Evolutionary conservation across 37 sponge, comb jelly and placozoan species (phyloP).

Genomic region (Cliona cf. orientalis): DNA sequence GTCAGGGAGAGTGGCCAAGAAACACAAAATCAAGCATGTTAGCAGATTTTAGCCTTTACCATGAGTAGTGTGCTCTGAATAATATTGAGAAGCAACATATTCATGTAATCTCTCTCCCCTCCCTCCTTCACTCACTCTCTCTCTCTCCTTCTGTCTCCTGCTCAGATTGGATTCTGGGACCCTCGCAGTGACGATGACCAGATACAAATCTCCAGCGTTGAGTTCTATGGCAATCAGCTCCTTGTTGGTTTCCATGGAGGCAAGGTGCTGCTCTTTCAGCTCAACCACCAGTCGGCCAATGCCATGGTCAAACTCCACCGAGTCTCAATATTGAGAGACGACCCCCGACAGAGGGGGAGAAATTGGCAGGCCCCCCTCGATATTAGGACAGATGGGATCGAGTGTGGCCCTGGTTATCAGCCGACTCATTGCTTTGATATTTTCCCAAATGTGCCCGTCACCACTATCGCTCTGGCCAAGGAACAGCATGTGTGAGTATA

Average conservation of each 20-base stretch:
- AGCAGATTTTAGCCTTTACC: neutral
- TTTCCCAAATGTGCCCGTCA: slow-evolving; percentile 72
- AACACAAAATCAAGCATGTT: neutral
- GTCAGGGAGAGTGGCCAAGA: neutral
- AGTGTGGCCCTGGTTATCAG: slow-evolving; percentile 82
- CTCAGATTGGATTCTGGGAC: slow-evolving; percentile 84
- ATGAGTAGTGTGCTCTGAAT: neutral
- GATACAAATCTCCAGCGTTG: slow-evolving; percentile 60
- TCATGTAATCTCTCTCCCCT: neutral
- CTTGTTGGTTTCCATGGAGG: slow-evolving; percentile 79
- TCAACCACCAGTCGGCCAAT: slow-evolving; percentile 70
- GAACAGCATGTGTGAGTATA: slow-evolving; percentile 70
- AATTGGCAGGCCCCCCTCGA: slow-evolving; percentile 74
- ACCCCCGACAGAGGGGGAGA: slow-evolving; percentile 61
- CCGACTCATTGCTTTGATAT: slow-evolving; percentile 65
- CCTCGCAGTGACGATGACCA: slow-evolving; percentile 85
- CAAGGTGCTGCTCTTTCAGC: slow-evolving; percentile 39
- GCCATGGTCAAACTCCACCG: slow-evolving; percentile 35
- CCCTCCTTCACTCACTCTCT: neutral
- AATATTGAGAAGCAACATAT: neutral
- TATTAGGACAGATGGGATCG: slow-evolving; percentile 44
- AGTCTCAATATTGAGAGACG: slow-evolving; percentile 69
- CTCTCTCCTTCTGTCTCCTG: neutral
- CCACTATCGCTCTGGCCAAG: slow-evolving; percentile 65
- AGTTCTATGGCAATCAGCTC: slow-evolving; percentile 59